Evolutionary conservation across 2,797 vertebrate species (phyloP).

Genomic region (Arctocebus calabarensis): DNA sequence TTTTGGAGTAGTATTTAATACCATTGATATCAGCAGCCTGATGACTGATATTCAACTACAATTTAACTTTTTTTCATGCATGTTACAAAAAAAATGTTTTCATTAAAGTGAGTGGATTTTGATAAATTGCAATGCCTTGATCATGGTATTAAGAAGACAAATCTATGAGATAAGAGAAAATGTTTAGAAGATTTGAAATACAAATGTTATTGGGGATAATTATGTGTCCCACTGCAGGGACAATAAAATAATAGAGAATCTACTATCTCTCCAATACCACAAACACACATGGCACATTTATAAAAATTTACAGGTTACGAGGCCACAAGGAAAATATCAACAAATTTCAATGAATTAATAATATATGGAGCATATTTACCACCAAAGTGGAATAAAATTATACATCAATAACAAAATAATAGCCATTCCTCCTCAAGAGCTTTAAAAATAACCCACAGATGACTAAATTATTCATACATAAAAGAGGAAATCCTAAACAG

Average conservation of each 20-base stretch:
- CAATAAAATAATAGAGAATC: background rate
- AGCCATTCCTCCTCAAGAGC: constrained; percentile 32
- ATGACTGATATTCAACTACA: background rate
- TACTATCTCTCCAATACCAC: background rate
- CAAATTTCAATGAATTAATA: constrained; percentile 43
- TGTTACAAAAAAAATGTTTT: background rate
- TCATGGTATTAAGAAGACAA: background rate
- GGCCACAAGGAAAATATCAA: background rate
- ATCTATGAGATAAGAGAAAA: background rate
- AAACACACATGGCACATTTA: background rate
- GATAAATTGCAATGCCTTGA: background rate
- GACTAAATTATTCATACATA: constrained; percentile 65
- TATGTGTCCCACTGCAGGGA: background rate
- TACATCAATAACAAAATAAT: constrained; percentile 63
- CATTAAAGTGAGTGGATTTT: constrained; percentile 41
- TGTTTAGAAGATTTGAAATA: background rate
- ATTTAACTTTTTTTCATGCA: background rate
- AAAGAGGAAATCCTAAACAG: constrained; percentile 52
- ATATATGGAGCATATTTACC: background rate
- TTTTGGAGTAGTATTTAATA: background rate
- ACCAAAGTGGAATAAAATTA: background rate
- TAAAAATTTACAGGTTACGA: background rate
- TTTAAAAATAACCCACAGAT: constrained; percentile 64
- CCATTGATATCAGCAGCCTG: background rate
- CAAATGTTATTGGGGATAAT: background rate